These are phyloP conservation scores for Diorhabda carinulata DNA, from an alignment of 1,140 invertebrate species.

Conservation along the genomic window DNA sequence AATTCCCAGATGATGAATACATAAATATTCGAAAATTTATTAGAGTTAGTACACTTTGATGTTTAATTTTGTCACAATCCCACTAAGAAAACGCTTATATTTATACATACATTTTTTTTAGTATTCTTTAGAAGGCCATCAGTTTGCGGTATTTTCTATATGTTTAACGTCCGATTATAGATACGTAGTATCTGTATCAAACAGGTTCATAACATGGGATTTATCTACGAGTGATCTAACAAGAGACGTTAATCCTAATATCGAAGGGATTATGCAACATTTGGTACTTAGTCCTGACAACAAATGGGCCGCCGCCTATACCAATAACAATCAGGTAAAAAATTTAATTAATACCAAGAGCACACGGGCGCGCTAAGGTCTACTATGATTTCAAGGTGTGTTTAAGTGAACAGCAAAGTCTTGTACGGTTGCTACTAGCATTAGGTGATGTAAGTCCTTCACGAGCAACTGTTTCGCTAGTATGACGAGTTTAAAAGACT, in stretches of 20 bases:
- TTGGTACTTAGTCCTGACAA: conserved; percentile 92
- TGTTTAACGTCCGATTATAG: conserved; percentile 86
- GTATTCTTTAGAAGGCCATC: conserved; percentile 96
- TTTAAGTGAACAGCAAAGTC: no score
- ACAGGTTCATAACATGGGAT: conserved; percentile 97
- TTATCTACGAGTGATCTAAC: conserved; percentile 89
- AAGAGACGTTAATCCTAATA: conserved; percentile 84
- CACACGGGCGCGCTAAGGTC: no score
- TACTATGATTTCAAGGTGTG: no score
- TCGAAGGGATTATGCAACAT: conserved; percentile 94
- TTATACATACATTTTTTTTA: conserved; percentile 46
- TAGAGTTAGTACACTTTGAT: no score
- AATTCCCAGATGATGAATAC: background rate
- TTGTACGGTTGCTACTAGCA: no score
- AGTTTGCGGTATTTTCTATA: conserved; percentile 95
- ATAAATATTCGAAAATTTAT: no score
- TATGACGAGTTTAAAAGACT: no score
- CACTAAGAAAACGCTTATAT: no score
- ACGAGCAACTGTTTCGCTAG: no score
- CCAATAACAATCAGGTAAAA: conserved; percentile 87
- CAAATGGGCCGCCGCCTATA: conserved; percentile 92
- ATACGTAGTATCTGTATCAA: conserved; percentile 94
- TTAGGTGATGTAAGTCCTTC: no score
- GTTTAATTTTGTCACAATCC: no score
- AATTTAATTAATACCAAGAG: background rate